Evolutionary conservation across 92 coral and sea anemone genomes (phyloP), one percentile per base, ranked within the genome.

Genomic region (Metridium senile): DNA sequence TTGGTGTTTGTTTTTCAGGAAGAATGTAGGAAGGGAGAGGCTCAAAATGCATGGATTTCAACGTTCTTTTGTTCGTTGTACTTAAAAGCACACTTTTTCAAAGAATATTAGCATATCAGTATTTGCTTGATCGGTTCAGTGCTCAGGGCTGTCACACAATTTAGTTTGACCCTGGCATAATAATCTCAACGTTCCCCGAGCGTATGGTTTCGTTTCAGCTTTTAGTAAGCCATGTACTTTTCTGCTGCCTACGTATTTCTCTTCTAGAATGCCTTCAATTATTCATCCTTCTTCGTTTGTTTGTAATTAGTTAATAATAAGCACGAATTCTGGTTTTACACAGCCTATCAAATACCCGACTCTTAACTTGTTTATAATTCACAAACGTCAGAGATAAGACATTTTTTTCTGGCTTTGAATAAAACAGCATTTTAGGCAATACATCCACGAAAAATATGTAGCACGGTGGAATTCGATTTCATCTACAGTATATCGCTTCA

Each of bases 91-190:
- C 77, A 72, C 77, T 47, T 20, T 53, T 29, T 0, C 9, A 63
- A 2, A 16, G 0, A 31, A 7, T 23, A 63, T 63, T 63, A 63
- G 69, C 69, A 63, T 56, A 72, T 56, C 18, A 13, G 4, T 72
- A 56, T 56, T 53, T 72, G 30, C 65, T 53, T 56, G 45, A 26
- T 70, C 77, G 63, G 66, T 54, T 72, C 52, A 30, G 1, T 72
- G 75, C 34, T 1, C 43, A 27, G 46, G 39, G 7, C 27, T 6
- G 53, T 72, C 77, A 72, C 77, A 72, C 77, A 72, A 56, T 56
- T 51, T 25, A 21, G 1, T 2, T 1, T 71, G 62, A 26, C 33
- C 75, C 16, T 39, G 18, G 19, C 23, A 28, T 2, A 62, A 13
- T 51, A 10, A 30, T 8, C 25, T n/a, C 13, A 22, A 26, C 29